phyloP scores from a whole-genome alignment of 2,113 vertebrate species.

The Bubo blakistoni region DNA sequence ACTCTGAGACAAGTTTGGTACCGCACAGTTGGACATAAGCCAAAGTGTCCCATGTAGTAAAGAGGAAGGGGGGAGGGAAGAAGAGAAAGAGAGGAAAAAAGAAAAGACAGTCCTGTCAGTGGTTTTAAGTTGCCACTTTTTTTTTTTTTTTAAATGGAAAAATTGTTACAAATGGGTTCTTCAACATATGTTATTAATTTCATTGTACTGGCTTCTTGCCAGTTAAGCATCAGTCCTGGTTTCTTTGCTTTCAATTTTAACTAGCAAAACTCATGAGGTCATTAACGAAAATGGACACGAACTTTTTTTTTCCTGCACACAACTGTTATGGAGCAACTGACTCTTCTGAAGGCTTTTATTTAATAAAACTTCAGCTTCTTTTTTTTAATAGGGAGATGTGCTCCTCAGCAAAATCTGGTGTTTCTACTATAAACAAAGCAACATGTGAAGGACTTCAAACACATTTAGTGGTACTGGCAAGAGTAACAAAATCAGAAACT shows the following conservation, averaged over 20 bases:
- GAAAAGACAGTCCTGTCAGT: conserved; percentile 73
- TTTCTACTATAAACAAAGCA: conserved; percentile 47
- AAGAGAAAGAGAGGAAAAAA: conserved; percentile 35
- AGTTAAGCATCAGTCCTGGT: conserved; percentile 73
- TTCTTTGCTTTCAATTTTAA: conserved; percentile 81
- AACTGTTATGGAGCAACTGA: conserved; percentile 66
- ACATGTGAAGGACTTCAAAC: conserved; percentile 55
- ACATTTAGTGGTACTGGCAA: conserved; percentile 53
- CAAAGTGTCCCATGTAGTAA: conserved; percentile 31
- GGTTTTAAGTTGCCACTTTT: conserved; percentile 71
- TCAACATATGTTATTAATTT: conserved; percentile 86
- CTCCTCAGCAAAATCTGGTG: conserved; percentile 53
- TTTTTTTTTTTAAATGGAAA: conserved; percentile 69
- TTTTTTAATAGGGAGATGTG: conserved; percentile 56
- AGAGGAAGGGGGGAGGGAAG: neutral
- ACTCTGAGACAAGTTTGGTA: conserved; percentile 57
- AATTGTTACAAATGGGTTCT: conserved; percentile 82
- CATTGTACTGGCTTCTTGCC: conserved; percentile 75
- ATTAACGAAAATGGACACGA: conserved; percentile 78
- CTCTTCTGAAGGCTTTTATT: conserved; percentile 64
- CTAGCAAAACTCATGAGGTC: conserved; percentile 78
- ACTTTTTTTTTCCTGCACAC: conserved; percentile 34
- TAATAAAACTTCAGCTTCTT: conserved; percentile 30
- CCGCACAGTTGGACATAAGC: conserved; percentile 10
- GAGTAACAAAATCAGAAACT: conserved; percentile 25